Evolutionary conservation across 1,140 invertebrate genomes (phyloP).

Genomic region (Drosophila yakuba): DNA sequence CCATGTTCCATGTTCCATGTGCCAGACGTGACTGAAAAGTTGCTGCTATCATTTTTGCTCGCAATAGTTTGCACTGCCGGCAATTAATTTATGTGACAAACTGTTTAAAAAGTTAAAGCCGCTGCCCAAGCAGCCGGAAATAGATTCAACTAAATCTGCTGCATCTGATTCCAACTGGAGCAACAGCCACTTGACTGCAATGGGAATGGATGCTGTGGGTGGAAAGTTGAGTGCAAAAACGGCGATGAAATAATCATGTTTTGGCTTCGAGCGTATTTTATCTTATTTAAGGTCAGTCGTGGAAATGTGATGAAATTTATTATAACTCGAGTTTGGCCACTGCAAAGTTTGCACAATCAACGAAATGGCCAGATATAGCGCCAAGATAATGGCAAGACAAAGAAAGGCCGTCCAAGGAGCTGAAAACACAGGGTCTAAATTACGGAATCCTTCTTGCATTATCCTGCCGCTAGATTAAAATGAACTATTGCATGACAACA

Average conservation of each 20-base stretch:
- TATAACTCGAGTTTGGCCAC: conserved; percentile 60
- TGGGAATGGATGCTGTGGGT: conserved; percentile 20
- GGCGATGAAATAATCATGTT: conserved; percentile 62
- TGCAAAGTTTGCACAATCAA: conserved; percentile 71
- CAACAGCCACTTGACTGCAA: conserved; percentile 30
- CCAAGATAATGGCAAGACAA: conserved; percentile 63
- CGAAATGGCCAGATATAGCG: conserved; percentile 52
- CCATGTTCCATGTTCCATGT: conserved; percentile 43
- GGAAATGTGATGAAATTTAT: conserved; percentile 76
- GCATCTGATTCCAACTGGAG: conserved; percentile 39
- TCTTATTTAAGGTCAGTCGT: conserved; percentile 18
- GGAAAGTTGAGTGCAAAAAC: conserved; percentile 37
- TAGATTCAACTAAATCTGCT: conserved; percentile 18
- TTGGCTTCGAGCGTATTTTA: conserved; percentile 41
- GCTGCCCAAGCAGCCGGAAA: conserved; percentile 40
- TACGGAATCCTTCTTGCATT: conserved; percentile 82
- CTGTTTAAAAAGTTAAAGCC: conserved; percentile 58
- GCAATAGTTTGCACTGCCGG: conserved; percentile 42
- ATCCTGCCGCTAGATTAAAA: conserved; percentile 82
- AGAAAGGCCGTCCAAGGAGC: conserved; percentile 39
- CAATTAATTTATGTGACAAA: conserved; percentile 67
- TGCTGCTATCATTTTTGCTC: conserved; percentile 52
- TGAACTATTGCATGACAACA: conserved; percentile 79
- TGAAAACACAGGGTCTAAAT: conserved; percentile 55
- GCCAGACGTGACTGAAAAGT: conserved; percentile 67